Evolutionary conservation across 1,140 invertebrate genomes (phyloP), one percentile per base, ranked within the genome.

Genomic region (Drosophila baimaii): DNA sequence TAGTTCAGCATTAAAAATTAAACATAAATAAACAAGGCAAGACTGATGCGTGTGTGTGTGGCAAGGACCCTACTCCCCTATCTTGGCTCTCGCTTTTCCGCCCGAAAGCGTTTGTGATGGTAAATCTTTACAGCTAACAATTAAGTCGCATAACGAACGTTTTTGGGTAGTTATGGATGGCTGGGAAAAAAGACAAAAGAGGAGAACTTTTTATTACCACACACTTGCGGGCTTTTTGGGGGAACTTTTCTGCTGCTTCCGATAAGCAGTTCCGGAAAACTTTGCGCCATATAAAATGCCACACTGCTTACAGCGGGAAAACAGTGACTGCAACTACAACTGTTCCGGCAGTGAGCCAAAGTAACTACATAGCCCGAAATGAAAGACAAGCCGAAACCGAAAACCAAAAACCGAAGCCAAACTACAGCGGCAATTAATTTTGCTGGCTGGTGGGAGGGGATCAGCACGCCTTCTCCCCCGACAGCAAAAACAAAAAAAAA

Each of bases 71-170:
- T 23, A 33, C 58, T 73, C 37, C 25, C 9, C 10, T 4, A 29
- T 46, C 23, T 49, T 49, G 46, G 9, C 25, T 29, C 25, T 29
- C 9, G 10, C 25, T 17, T 64, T 64, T 44, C 15, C 19, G 13
- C 43, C 13, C 56, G 23, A 29, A 43, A 57, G 0, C 65, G 12
- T 51, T 59, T 71, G 61, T 65, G 68, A 49, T 86, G 65, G 80
- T 88, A 86, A 86, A 82, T 89, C 84, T 88, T 89, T 73, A 83
- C 84, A 88, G 84, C 83, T 68, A 89, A 88, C 83, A 88, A 88
- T 88, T 88, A 88, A 88, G 83, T 89, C 84, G 84, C 79, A 89
- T 88, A 89, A 83, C 83, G 64, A 88, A 88, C 79, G 72, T 77
- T 89, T 77, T 68, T 79, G 76, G 76, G 77, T 83, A 88, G 77